Percentiles rank a stretch among this genome's conserved stretches.
Evolutionary conservation across 2,113 vertebrate species (phyloP).

Genomic region (Empidonax alnorum): DNA sequence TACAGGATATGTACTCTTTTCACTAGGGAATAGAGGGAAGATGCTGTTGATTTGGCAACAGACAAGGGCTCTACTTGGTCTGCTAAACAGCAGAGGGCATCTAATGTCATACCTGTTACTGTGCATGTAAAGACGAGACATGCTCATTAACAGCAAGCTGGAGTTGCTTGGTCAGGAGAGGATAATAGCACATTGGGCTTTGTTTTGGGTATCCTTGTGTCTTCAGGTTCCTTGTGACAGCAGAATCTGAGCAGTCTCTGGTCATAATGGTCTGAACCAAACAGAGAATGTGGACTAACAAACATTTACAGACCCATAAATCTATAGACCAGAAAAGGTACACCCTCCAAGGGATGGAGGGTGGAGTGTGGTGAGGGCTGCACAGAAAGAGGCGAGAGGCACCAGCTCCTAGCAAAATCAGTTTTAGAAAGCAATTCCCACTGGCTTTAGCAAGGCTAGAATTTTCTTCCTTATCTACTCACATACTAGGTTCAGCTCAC

Average conservation of each 20-base stretch:
- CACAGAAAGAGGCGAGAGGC: background rate
- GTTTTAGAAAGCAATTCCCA: background rate
- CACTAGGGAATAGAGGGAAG: background rate
- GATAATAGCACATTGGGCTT: background rate
- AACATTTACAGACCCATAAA: background rate
- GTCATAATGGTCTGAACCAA: background rate
- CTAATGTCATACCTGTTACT: background rate
- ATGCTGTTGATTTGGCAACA: background rate
- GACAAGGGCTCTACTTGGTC: background rate
- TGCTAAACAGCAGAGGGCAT: background rate
- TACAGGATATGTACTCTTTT: background rate
- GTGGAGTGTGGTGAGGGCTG: background rate
- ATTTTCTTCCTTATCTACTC: background rate
- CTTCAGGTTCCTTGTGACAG: background rate
- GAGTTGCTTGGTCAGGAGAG: background rate
- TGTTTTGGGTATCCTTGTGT: background rate
- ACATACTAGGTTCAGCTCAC: background rate
- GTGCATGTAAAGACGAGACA: background rate
- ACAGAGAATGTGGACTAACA: background rate
- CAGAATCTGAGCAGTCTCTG: background rate
- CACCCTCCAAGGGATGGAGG: fast-evolving
- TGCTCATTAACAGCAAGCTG: background rate
- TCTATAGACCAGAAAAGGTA: background rate
- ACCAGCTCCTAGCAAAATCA: background rate
- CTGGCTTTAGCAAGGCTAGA: background rate